Percentiles rank a stretch among this genome's conserved stretches.
phyloP scores from a whole-genome alignment of 2,797 vertebrate genomes.

The Antrozous pallidus region DNA sequence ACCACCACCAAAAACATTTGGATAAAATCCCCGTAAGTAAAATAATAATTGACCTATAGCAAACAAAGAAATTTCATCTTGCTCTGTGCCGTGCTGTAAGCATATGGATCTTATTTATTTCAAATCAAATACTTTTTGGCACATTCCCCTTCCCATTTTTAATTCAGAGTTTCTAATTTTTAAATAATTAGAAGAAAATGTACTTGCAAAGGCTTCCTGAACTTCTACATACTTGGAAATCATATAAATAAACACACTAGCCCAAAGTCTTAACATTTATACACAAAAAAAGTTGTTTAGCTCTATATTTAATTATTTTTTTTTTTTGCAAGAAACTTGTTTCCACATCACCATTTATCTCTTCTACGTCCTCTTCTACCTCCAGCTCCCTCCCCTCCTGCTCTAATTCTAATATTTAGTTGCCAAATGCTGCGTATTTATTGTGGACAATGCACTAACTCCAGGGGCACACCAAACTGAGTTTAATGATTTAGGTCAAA shows the following conservation, averaged over 20 bases:
- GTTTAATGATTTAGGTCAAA: neutral
- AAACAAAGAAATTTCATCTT: constrained; percentile 31
- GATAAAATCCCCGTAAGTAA: constrained; percentile 41
- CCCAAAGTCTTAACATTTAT: constrained; percentile 14
- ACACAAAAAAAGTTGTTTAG: neutral
- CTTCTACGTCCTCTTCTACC: neutral
- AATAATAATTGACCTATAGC: constrained; percentile 20
- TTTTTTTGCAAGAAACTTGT: neutral
- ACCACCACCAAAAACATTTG: constrained; percentile 5
- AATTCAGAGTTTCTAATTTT: constrained; percentile 6
- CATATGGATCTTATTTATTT: constrained; percentile 23
- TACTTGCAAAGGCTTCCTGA: constrained; percentile 7
- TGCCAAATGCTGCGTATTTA: neutral
- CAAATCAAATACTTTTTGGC: constrained; percentile 10
- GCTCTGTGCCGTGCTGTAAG: neutral
- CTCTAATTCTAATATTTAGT: neutral
- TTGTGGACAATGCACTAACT: neutral
- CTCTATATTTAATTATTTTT: neutral
- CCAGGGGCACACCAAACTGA: neutral
- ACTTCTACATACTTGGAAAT: constrained; percentile 34
- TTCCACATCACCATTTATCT: neutral
- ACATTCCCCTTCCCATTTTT: neutral
- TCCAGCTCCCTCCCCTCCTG: neutral
- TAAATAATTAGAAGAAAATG: constrained; percentile 38
- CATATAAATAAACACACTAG: constrained; percentile 22